phyloP scores from a whole-genome alignment of 2,113 vertebrate species.

The Poeciliopsis turrubarensis region DNA sequence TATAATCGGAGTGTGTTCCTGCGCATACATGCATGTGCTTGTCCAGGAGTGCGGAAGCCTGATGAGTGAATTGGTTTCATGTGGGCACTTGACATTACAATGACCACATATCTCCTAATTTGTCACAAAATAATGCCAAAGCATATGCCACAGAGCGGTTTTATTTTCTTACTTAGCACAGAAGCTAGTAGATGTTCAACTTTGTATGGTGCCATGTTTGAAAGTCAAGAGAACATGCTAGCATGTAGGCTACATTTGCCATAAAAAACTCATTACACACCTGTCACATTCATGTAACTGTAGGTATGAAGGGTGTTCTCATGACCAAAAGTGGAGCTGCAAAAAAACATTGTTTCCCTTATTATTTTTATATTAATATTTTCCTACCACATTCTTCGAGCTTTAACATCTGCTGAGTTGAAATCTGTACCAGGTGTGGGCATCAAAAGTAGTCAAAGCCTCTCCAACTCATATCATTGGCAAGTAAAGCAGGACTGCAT shows the following conservation, averaged over 20 bases:
- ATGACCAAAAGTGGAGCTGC: neutral
- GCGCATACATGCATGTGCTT: conserved; percentile 27
- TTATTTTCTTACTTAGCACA: neutral
- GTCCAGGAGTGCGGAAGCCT: conserved; percentile 37
- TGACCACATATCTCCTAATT: neutral
- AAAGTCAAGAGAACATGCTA: neutral
- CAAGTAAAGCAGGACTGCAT: no score
- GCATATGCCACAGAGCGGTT: neutral
- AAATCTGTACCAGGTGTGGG: neutral
- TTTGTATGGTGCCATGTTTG: no score
- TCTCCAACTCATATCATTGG: no score
- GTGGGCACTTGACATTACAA: conserved; percentile 10
- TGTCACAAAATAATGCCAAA: neutral
- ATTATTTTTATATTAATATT: neutral
- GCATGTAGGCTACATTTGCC: neutral
- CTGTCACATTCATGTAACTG: neutral
- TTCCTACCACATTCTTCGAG: neutral
- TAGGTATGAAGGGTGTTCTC: neutral
- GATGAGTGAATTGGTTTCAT: conserved; percentile 40
- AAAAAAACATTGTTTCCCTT: neutral
- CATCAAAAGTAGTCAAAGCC: no score
- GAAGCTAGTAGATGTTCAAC: neutral
- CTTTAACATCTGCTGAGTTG: neutral
- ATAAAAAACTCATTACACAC: neutral
- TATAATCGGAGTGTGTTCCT: conserved; percentile 52